Conservation (phyloP, 1,140 invertebrate genomes). For the Mylabris phalerata region DNA sequence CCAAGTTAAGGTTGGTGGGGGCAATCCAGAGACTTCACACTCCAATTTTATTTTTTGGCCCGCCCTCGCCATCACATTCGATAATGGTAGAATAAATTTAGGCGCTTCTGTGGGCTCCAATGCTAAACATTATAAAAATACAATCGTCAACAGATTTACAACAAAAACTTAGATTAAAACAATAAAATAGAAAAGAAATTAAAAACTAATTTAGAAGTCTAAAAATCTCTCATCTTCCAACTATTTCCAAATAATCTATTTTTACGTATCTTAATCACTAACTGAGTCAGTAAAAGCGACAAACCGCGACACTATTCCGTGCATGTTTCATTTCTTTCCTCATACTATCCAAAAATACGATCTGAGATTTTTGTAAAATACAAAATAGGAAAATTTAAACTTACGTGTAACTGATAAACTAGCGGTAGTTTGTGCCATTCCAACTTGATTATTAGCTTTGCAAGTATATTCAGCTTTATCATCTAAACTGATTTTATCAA, state of each 20-base stretch:
- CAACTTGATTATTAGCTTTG: slow-evolving; percentile 62
- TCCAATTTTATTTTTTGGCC: slow-evolving; percentile 63
- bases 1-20: slow-evolving; percentile 56
- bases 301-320: no score
- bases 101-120: slow-evolving; percentile 48
- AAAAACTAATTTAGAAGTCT: background rate
- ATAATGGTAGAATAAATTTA: slow-evolving; percentile 48
- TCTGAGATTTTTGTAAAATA: no score
- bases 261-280: no score
- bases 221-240: no score
- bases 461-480: slow-evolving; percentile 61
- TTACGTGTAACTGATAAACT: slow-evolving; percentile 50
- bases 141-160: no score
- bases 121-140: slow-evolving; percentile 37
- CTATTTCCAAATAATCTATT: no score
- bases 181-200: background rate
- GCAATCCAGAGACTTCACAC: slow-evolving; percentile 56
- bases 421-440: slow-evolving; percentile 53
- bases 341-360: no score
- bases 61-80: slow-evolving; percentile 55
- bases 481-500: slow-evolving; percentile 50
- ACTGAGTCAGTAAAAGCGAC: no score
- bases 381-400: slow-evolving; percentile 14
- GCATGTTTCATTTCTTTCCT: no score
- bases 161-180: no score